Conservation (phyloP, 2,113 vertebrate species). For the Ondatra zibethicus region DNA sequence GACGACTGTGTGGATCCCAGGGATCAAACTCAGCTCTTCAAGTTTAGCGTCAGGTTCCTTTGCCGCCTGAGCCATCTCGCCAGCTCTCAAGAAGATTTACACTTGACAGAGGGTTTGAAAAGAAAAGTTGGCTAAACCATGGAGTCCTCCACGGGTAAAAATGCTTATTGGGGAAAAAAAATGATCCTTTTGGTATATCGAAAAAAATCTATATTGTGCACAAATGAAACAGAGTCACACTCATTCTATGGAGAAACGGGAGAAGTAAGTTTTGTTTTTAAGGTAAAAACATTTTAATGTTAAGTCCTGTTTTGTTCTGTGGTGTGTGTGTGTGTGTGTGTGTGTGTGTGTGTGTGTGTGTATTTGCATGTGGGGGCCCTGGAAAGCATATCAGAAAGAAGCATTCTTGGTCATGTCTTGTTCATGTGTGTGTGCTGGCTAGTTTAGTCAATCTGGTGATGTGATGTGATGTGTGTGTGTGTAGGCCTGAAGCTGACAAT, state of each 20-base stretch:
- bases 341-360: not conserved
- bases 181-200: not conserved
- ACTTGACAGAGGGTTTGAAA: constrained; percentile 14
- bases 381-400: not conserved
- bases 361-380: not conserved
- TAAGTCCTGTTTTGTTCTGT: not conserved
- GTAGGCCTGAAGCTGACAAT: not conserved
- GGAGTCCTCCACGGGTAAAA: not conserved
- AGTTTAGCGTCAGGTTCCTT: not conserved
- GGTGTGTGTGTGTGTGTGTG: not conserved
- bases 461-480: not conserved
- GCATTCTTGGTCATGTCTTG: not conserved
- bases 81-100: not conserved
- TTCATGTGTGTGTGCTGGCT: not conserved
- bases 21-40: not conserved
- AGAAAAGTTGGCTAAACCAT: not conserved
- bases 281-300: not conserved
- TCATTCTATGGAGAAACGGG: not conserved
- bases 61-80: not conserved
- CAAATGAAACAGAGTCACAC: constrained; percentile 10
- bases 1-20: not conserved
- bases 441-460: not conserved
- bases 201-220: not conserved
- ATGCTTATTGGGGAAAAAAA: not conserved
- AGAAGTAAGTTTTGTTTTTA: not conserved